Conservation (phyloP, 2,888 invertebrate genomes). For the Pyrgus malvae region DNA sequence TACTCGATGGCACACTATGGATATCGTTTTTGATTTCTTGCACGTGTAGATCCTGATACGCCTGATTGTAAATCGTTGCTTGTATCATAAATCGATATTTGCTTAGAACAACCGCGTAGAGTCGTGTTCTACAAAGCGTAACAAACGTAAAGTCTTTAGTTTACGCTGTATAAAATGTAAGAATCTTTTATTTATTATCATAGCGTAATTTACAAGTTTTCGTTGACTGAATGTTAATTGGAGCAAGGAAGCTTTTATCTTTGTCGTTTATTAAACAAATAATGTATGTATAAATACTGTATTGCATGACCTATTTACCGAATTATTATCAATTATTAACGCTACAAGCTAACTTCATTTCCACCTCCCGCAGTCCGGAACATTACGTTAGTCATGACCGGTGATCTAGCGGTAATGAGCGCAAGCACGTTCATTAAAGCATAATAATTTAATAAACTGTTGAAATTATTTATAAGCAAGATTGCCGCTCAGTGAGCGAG, state of each 20-base stretch:
- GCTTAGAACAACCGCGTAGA: slow-evolving; percentile 32
- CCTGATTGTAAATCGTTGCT: slow-evolving; percentile 42
- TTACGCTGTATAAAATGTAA: too few relatives aligned
- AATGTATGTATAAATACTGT: too few relatives aligned
- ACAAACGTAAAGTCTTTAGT: background rate
- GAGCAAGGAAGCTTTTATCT: too few relatives aligned
- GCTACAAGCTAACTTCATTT: background rate
- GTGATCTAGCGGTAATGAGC: slow-evolving; percentile 29
- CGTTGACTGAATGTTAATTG: too few relatives aligned
- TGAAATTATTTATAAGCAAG: slow-evolving; percentile 13
- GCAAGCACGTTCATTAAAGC: slow-evolving; percentile 33
- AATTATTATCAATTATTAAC: background rate
- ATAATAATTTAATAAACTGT: slow-evolving; percentile 26
- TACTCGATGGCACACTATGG: slow-evolving; percentile 77
- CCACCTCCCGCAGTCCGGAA: background rate
- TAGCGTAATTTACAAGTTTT: too few relatives aligned
- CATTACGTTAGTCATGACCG: slow-evolving; percentile 4
- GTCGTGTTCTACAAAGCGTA: slow-evolving; percentile 15
- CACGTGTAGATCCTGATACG: slow-evolving; percentile 43
- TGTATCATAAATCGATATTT: slow-evolving; percentile 27
- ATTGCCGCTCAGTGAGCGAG: slow-evolving; percentile 47
- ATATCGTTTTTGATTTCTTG: slow-evolving; percentile 63
- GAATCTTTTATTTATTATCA: too few relatives aligned
- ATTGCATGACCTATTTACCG: background rate
- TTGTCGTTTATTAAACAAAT: background rate